Conservation (phyloP, 2,888 invertebrate species). For the Antitype chi region DNA sequence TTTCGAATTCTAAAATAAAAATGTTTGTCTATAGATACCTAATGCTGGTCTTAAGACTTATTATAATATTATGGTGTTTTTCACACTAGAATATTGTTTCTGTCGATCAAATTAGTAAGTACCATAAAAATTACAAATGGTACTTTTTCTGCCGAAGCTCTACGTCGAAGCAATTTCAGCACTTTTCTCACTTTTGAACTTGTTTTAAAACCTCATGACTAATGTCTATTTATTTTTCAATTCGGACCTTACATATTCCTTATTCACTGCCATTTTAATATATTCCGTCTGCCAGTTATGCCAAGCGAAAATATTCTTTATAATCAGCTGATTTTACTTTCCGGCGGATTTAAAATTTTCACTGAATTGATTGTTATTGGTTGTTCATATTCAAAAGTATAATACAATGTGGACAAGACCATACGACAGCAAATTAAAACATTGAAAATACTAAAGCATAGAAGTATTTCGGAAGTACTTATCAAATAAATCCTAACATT, state of each 20-base stretch:
- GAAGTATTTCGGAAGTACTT: neutral
- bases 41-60: constrained; percentile 21
- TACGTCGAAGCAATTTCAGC: neutral
- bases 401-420: neutral
- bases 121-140: neutral
- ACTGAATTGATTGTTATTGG: neutral
- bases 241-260: constrained; percentile 18
- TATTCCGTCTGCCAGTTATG: neutral
- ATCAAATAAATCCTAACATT: neutral
- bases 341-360: neutral
- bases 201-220: constrained; percentile 1
- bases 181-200: neutral
- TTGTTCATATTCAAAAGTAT: neutral
- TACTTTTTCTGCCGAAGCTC: neutral
- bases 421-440: neutral
- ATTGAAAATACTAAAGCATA: neutral
- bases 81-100: neutral
- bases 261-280: constrained; percentile 55
- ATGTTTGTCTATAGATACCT: neutral
- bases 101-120: no score
- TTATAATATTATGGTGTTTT: neutral
- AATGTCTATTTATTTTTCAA: constrained; percentile 40
- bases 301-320: constrained; percentile 25
- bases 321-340: neutral
- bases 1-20: constrained; percentile 25